Conservation (phyloP, 2,888 invertebrate genomes). For the Cheilosia pagana region DNA sequence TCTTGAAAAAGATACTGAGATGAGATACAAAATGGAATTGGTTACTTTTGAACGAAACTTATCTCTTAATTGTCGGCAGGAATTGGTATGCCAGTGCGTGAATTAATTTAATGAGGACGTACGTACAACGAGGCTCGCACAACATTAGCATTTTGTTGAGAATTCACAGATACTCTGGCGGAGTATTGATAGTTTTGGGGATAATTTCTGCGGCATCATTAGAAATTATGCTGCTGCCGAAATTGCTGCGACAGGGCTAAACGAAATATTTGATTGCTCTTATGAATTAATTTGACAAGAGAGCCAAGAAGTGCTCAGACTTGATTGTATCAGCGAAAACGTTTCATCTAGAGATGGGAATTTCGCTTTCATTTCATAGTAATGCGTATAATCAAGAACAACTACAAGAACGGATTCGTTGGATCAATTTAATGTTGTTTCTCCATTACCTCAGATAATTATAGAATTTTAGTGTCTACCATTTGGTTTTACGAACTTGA, state of each 20-base stretch:
- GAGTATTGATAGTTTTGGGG: constrained; percentile 52
- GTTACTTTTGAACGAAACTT: constrained; percentile 8
- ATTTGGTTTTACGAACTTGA: too few relatives aligned
- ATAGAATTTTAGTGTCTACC: too few relatives aligned
- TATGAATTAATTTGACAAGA: background rate
- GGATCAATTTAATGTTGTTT: too few relatives aligned
- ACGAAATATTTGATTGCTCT: constrained; percentile 31
- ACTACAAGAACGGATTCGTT: too few relatives aligned
- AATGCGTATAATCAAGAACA: too few relatives aligned
- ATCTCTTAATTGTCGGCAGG: constrained; percentile 50
- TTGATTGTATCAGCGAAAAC: constrained; percentile 54
- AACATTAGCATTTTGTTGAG: constrained; percentile 41
- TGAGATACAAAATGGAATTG: constrained; percentile 51
- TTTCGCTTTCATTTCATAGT: too few relatives aligned
- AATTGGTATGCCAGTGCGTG: constrained; percentile 15
- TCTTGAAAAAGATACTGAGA: constrained; percentile 55
- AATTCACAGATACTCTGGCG: constrained; percentile 34
- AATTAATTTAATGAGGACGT: constrained; percentile 54
- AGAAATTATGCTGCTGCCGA: constrained; percentile 46
- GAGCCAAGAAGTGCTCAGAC: background rate
- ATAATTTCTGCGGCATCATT: constrained; percentile 28
- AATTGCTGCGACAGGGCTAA: constrained; percentile 25
- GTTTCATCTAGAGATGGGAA: background rate
- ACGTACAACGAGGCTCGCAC: too few relatives aligned
- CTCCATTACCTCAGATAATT: too few relatives aligned